Evolutionary conservation across 2,113 vertebrate genomes (phyloP), one percentile per base, ranked within the genome.

Genomic region (Girardinichthys multiradiatus): DNA sequence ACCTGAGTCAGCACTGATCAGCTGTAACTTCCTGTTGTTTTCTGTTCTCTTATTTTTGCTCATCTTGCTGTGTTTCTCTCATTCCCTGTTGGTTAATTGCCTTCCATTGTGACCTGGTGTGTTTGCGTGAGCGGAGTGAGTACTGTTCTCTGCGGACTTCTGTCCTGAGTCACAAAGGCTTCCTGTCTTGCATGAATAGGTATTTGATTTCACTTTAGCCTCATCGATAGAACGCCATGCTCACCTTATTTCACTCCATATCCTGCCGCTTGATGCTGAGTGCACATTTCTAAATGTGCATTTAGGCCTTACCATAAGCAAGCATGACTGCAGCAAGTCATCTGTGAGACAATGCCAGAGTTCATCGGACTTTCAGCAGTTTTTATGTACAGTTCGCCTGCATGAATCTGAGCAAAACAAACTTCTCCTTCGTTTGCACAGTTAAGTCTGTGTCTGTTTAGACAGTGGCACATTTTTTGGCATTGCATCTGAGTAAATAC

Each of bases 181-280:
- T 86, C 93, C 93, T 93, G 89, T 91, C 94, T 92, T 95, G 94
- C 94, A 94, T 95, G 94, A 95, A 93, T 96, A 96, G 95, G 95
- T 96, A 96, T 95, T 91, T 91, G 86, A 90, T 74, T 94, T 94
- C 90, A 90, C 87, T 89, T 77, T 48, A 81, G 89, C 79, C 67
- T 86, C 87, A 87, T 86, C 77, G 68, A 79, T 69, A 80, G 80
- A 67, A 45, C 61, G 26, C 76, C 89, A 75, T 70, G 30, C 61
- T 83, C 78, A 66, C 64, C 85, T 81, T 70, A 79, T 86, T 74
- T 70, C 64, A 66, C 70, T 62, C 72, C 70, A 75, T 70, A 48
- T 70, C 80, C 77, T 66, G 57, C 73, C 26, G 29, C 51, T 70
- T 30, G 68, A 59, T 74, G 35, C 54, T 63, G 62, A 73, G 81